Conservation (phyloP, 2,797 vertebrate genomes). For the Hippocampus kuda region DNA sequence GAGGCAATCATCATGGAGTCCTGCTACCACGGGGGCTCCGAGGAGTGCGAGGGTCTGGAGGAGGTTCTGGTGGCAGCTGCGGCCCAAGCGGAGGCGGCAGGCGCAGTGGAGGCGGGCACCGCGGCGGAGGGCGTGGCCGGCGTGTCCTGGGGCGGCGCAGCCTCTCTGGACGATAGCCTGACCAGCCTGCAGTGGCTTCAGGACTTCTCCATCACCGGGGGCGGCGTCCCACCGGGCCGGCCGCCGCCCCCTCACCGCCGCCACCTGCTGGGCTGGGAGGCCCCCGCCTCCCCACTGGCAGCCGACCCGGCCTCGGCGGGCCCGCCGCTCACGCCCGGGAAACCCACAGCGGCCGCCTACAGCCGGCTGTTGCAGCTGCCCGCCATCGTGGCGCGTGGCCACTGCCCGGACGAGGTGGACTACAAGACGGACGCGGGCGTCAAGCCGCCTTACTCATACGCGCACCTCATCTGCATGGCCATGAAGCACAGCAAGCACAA, state of each 20-base stretch:
- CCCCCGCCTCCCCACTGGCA: conserved; percentile 81
- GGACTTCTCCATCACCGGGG: conserved; percentile 83
- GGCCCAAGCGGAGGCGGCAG: conserved; percentile 23
- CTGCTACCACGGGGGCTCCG: conserved; percentile 18
- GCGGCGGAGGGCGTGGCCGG: conserved; percentile 54
- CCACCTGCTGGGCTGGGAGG: conserved; percentile 64
- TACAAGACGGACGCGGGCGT: conserved; percentile 81
- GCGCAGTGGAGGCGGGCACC: conserved; percentile 52
- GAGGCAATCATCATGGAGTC: not conserved
- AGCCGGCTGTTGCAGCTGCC: conserved; percentile 60
- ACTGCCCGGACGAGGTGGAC: conserved; percentile 81
- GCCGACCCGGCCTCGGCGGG: conserved; percentile 84
- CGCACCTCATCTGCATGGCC: conserved; percentile 95
- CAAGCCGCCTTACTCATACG: conserved; percentile 92
- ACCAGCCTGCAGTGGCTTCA: conserved; percentile 96
- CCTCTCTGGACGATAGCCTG: conserved; percentile 85
- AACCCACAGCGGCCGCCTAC: conserved; percentile 79
- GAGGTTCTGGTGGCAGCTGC: conserved; percentile 60
- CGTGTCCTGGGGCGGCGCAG: conserved; percentile 26
- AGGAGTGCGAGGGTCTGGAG: conserved; percentile 47
- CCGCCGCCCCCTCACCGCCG: conserved; percentile 58
- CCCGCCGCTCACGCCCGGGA: conserved; percentile 79
- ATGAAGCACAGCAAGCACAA: conserved; percentile 89
- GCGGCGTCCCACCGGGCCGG: conserved; percentile 63
- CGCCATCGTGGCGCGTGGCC: conserved; percentile 64